Evolutionary conservation across 2,888 invertebrate genomes (phyloP).

Genomic region (Xestia ashworthii): DNA sequence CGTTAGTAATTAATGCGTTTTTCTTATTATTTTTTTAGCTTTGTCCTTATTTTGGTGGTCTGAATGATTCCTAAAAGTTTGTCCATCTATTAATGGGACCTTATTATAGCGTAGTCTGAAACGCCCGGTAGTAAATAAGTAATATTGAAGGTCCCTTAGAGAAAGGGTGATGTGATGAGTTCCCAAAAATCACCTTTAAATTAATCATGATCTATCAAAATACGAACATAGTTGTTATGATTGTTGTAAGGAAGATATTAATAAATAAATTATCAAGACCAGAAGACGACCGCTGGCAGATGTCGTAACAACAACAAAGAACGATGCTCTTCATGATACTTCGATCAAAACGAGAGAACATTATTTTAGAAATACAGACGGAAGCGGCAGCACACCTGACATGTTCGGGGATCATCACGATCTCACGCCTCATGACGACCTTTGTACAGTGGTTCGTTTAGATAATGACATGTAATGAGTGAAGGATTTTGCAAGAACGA

Average conservation of each 20-base stretch:
- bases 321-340: neutral
- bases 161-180: neutral
- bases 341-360: slow-evolving; percentile 11
- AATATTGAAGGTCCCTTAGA: too few species aligned
- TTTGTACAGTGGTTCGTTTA: neutral
- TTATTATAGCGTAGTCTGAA: too few species aligned
- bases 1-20: too few species aligned
- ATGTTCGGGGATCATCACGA: slow-evolving; percentile 49
- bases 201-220: neutral
- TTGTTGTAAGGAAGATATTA: too few species aligned
- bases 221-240: too few species aligned
- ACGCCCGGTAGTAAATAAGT: too few species aligned
- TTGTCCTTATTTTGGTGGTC: too few species aligned
- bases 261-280: too few species aligned
- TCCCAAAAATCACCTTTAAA: neutral
- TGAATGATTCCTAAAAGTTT: too few species aligned
- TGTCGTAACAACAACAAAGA: too few species aligned
- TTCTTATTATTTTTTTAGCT: too few species aligned
- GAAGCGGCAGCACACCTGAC: slow-evolving; percentile 43
- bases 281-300: neutral
- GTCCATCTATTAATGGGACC: too few species aligned
- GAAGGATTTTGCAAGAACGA: neutral
- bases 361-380: neutral
- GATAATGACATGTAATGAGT: slow-evolving; percentile 5
- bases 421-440: neutral